These are phyloP conservation scores for Leucania comma DNA, from an alignment of 2,888 invertebrate species.

Conservation along the genomic window DNA sequence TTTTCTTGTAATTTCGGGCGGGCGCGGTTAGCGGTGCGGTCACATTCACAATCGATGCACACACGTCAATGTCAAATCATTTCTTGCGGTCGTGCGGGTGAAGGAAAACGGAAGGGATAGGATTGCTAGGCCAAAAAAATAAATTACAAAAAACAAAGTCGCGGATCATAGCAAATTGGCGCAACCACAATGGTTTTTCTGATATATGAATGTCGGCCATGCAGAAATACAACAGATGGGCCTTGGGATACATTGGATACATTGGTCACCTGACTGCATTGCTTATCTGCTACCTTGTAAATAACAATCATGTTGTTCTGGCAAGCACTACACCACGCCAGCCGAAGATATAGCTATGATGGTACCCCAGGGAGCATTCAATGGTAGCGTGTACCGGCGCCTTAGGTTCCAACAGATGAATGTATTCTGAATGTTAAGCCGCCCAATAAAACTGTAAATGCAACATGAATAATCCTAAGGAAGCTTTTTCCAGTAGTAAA, in stretches of 20 bases:
- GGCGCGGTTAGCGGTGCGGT: too few species aligned
- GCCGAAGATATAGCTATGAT: slow-evolving; percentile 9
- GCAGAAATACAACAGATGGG: neutral
- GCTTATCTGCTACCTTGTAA: neutral
- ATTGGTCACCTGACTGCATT: neutral
- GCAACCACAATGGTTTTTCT: too few species aligned
- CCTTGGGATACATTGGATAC: neutral
- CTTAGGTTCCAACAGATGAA: neutral
- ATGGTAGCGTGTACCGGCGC: slow-evolving; percentile 6
- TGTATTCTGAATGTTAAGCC: slow-evolving; percentile 15
- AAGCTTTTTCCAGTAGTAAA: neutral
- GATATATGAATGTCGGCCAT: too few species aligned
- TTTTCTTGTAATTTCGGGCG: too few species aligned
- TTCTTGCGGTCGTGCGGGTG: too few species aligned
- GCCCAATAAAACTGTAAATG: neutral
- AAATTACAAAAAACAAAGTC: too few species aligned
- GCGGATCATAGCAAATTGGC: too few species aligned
- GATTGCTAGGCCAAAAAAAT: too few species aligned
- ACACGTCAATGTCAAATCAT: too few species aligned
- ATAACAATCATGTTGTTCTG: slow-evolving; percentile 1
- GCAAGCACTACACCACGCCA: neutral
- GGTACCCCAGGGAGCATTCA: slow-evolving; percentile 6
- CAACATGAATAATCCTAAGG: slow-evolving; percentile 2
- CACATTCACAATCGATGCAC: too few species aligned
- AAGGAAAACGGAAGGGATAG: too few species aligned